A percentile compares a stretch with the other conserved stretches of the same genome.
These are phyloP conservation scores for Coecobrya sp. DNA, from an alignment of 2,888 invertebrate species.

Conservation along the genomic window DNA sequence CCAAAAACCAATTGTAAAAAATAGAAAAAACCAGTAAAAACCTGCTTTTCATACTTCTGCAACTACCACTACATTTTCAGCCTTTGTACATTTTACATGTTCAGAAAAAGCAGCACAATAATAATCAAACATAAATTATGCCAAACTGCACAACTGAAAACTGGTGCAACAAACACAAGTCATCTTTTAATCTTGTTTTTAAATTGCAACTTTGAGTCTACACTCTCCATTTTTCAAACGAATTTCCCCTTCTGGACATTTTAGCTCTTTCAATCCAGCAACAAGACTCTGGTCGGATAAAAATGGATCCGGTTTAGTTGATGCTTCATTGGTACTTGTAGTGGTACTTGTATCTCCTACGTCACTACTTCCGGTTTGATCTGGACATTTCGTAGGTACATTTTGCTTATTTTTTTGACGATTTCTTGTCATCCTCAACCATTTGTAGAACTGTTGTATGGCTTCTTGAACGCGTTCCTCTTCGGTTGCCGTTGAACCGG, in stretches of 20 bases:
- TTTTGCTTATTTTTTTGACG: constrained; percentile 31
- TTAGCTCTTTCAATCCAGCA: constrained; percentile 33
- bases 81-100: constrained; percentile 42
- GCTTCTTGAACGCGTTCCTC: constrained; percentile 45
- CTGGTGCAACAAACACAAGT: constrained; percentile 8
- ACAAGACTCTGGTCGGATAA: constrained; percentile 64
- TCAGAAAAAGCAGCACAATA: not conserved
- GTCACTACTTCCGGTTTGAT: constrained; percentile 8
- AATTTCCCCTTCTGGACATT: constrained; percentile 49
- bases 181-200: constrained; percentile 27
- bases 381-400: not conserved
- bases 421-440: constrained; percentile 26
- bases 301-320: not conserved
- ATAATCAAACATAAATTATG: not conserved
- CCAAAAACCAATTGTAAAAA: not conserved
- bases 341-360: not conserved
- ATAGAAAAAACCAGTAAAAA: constrained; percentile 47
- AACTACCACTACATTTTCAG: constrained; percentile 5
- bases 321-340: not conserved
- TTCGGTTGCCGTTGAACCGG: not conserved
- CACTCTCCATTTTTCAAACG: constrained; percentile 61
- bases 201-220: constrained; percentile 57
- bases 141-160: not conserved
- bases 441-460: constrained; percentile 62
- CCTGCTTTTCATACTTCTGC: constrained; percentile 7